Base-by-base conservation (phyloP, 2,888 invertebrate species). In the Drosophila birchii region DNA sequence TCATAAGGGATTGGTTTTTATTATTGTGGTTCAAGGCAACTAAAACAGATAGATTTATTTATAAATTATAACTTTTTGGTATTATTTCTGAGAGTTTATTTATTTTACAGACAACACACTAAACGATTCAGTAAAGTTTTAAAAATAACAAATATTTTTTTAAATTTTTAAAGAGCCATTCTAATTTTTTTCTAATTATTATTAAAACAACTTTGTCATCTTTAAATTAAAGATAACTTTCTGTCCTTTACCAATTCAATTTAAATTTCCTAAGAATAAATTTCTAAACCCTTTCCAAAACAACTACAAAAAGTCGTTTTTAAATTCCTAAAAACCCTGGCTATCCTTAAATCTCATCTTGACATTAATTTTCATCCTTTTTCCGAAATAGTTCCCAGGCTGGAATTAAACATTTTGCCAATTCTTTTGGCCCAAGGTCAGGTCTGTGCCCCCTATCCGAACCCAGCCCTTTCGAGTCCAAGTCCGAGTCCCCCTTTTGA, bases 401-500 rank as follows among this genome's bases (percentile, higher is more conserved):
- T 38, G 38, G 62, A 66, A 62, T 67, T 67, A 67, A 67, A 54
- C 41, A 47, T 26, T 67, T 49, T 16, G 41, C 68, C 68, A 57
- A 68, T 69, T 58, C 69, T 23, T 58, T 69, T 34, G 26, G 51
- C 68, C 69, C 68, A 69, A 67, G 69, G 68, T 68, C 68, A 49
- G 47, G 66, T 20, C 36, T 34, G 64, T 20, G 39, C 14, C 38
- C 61, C 61, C 45, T 8, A 38, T 1, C 18, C 45, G 34, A 45
- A 36, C 34, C 20, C n/a, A 9, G 14, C 16, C 16, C 23, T 3
- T 23, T 44, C 1, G 11, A 43, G 11, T 43, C 43, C 44, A 14
- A 44, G 12, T 23, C 20, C 43, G 43, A 26, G 44, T 45, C 16
- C 23, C 45, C 26, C 16, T 12, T 34, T 34, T 26, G 38, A 62